Conservation (phyloP, 2,888 invertebrate species). For the Lepidochitona cinerea region DNA sequence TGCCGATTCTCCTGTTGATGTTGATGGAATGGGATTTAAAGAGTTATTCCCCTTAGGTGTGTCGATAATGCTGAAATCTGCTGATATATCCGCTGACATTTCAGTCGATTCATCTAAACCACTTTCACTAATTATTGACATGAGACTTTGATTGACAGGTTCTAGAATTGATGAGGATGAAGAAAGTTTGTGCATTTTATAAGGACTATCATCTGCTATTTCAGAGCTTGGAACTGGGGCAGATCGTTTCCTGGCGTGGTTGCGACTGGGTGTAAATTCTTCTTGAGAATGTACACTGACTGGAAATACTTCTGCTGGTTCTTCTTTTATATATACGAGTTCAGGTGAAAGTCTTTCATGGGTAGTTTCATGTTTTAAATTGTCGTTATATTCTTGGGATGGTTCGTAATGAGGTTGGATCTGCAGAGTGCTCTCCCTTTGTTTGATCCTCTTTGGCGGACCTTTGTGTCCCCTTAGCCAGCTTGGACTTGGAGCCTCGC, state of each 20-base stretch:
- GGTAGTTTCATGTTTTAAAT: neutral
- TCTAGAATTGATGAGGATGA: neutral
- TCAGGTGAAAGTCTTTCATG: neutral
- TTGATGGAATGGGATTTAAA: neutral
- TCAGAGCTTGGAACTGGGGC: neutral
- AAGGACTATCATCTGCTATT: neutral
- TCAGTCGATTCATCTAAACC: neutral
- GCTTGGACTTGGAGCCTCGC: neutral
- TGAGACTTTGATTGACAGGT: neutral
- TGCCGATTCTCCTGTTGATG: neutral
- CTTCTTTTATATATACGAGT: neutral
- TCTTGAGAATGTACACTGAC: neutral
- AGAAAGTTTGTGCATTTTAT: neutral
- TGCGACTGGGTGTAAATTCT: neutral
- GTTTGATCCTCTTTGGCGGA: neutral
- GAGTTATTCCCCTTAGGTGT: neutral
- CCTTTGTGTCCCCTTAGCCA: neutral
- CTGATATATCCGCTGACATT: neutral
- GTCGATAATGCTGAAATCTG: neutral
- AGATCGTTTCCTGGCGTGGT: neutral
- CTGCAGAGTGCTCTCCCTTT: too few species aligned
- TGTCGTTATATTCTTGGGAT: too few species aligned
- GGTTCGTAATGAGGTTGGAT: too few species aligned
- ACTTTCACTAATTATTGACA: neutral
- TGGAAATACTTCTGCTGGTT: neutral